Evolutionary conservation across 2,888 invertebrate genomes (phyloP), one percentile per base, ranked within the genome.

Genomic region (Polietes domitor): DNA sequence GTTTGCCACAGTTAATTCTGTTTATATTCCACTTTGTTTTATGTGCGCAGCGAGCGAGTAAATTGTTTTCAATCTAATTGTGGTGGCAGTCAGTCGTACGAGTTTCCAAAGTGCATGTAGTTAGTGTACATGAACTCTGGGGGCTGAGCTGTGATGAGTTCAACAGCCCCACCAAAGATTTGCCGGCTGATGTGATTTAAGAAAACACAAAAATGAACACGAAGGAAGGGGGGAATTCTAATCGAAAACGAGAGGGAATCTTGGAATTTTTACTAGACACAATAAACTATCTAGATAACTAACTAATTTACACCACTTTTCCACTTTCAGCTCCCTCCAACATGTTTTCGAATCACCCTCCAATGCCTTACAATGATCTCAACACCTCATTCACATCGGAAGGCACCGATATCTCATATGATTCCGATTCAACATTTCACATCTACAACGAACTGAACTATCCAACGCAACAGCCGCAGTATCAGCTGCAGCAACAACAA

Each of bases 401-500:
- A 28, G 86, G 86, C 24, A 88, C 86, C 21, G 87, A 86, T 58
- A 85, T 87, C 37, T 86, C 87, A 12, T 83, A 82, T 77, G 88
- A 87, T 21, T 86, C 86, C 2, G 88, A 88, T 73, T 43, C 83
- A 28, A 83, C 87, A 47, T 87, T 86, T 71, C 86, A 87, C 68
- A 88, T 88, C 37, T 88, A 88, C 61, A 86, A 86, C 74, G 88
- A 88, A 55, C 58, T 87, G 26, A 87, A 87, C 68, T 83, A 86
- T 80, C 28, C 77, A 12, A 55, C 82, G 24, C 86, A 77, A 74
- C 81, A 74, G 58, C 83, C 83, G 24, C 82, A 75, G 47, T 77
- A 68, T 17, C 81, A 73, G 32, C 37, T 1, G 1, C 7, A 7
- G 1, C 7, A 10, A 12, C 37, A 37, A 9, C 43, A 15, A 12